These are phyloP conservation scores for Ruditapes philippinarum DNA, from an alignment of 1,140 invertebrate species.

Conservation along the genomic window DNA sequence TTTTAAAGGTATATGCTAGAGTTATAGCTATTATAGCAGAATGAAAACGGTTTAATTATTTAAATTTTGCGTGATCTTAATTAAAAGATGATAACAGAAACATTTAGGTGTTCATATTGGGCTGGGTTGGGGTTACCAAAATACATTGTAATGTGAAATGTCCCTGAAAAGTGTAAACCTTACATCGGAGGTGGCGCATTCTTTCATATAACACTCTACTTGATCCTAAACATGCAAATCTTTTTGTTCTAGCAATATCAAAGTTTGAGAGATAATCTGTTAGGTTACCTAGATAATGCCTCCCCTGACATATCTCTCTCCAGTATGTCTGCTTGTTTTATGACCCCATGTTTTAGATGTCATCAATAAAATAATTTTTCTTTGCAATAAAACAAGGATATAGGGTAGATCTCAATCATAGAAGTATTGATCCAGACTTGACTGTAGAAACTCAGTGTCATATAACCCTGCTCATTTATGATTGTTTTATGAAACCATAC, in stretches of 20 bases:
- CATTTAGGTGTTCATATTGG: too few relatives aligned
- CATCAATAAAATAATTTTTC: slow-evolving; percentile 31
- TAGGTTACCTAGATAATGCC: not conserved
- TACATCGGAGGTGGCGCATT: too few relatives aligned
- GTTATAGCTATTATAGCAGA: too few relatives aligned
- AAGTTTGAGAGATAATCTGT: not conserved
- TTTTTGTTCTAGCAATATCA: not conserved
- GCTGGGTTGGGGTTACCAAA: too few relatives aligned
- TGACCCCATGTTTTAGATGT: not conserved
- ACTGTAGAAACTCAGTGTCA: not conserved
- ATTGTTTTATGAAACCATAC: not conserved
- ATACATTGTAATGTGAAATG: too few relatives aligned
- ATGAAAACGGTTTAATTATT: too few relatives aligned
- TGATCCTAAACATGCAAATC: not conserved
- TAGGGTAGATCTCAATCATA: not conserved
- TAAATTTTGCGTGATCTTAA: too few relatives aligned
- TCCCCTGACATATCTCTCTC: not conserved
- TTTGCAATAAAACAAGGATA: not conserved
- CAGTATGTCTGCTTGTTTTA: not conserved
- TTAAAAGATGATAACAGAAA: too few relatives aligned
- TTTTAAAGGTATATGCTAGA: too few relatives aligned
- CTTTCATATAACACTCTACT: too few relatives aligned
- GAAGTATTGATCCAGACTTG: not conserved
- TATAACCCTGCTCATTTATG: not conserved
- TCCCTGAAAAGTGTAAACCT: too few relatives aligned